These are phyloP conservation scores for Epinephelus moara DNA, from an alignment of 2,113 vertebrate genomes.

Conservation along the genomic window DNA sequence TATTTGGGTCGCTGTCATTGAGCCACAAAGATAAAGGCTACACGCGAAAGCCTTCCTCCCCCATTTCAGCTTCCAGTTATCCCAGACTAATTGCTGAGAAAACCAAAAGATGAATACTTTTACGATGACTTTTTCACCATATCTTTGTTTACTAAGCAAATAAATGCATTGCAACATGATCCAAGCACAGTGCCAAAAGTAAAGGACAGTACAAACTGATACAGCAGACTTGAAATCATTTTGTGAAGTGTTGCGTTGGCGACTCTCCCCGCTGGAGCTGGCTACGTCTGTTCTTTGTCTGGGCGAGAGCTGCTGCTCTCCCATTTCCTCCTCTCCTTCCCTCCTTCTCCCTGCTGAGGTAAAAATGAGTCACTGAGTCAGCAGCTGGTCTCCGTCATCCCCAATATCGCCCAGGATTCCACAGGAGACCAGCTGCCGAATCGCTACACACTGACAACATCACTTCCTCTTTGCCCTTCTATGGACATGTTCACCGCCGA, in stretches of 20 bases:
- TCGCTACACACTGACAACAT: conserved; percentile 67
- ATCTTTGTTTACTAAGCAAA: conserved; percentile 50
- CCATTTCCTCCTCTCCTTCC: conserved; percentile 59
- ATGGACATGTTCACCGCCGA: conserved; percentile 57
- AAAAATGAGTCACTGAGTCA: conserved; percentile 85
- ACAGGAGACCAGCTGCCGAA: conserved; percentile 61
- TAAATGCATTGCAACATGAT: conserved; percentile 31
- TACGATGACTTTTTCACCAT: conserved; percentile 7
- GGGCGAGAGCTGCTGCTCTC: conserved; percentile 62
- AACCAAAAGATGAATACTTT: conserved; percentile 32
- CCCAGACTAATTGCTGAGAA: conserved; percentile 9
- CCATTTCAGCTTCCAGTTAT: conserved; percentile 3
- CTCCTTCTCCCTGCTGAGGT: conserved; percentile 72
- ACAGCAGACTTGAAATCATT: conserved; percentile 48
- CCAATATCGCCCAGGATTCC: conserved; percentile 77
- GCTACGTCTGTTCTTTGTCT: conserved; percentile 74
- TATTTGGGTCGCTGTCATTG: conserved; percentile 11
- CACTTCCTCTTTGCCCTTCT: conserved; percentile 80
- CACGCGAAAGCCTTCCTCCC: not conserved
- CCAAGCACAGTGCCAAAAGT: not conserved
- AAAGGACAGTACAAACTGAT: conserved; percentile 44
- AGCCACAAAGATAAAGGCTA: conserved; percentile 27
- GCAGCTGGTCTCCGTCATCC: conserved; percentile 82
- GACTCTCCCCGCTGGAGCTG: conserved; percentile 44
- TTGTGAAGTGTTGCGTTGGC: conserved; percentile 34